Conservation (phyloP, 2,113 vertebrate genomes). For the Arizona elegans region DNA sequence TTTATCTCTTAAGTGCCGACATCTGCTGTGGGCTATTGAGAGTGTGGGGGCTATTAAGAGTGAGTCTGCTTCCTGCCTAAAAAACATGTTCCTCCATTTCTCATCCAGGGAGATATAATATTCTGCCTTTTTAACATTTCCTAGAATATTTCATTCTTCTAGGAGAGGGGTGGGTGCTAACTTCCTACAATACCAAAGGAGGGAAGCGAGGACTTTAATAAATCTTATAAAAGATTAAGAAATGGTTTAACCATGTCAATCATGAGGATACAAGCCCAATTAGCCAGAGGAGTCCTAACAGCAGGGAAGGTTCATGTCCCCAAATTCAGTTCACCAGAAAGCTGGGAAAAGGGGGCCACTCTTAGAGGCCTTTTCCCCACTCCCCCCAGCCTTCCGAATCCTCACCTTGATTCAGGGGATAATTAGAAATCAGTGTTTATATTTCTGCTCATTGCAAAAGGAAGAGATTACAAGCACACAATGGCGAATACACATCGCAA, state of each 20-base stretch:
- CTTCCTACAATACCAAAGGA: no score
- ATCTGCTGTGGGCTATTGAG: no score
- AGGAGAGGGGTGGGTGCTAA: neutral
- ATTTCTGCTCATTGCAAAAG: neutral
- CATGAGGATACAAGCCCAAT: neutral
- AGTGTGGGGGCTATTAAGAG: no score
- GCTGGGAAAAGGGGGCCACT: neutral
- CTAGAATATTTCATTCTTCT: no score
- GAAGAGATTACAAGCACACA: neutral
- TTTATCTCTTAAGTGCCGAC: no score
- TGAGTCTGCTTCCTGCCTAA: no score
- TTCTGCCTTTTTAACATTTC: no score
- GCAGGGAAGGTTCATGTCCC: neutral
- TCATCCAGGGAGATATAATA: no score
- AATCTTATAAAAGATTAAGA: neutral
- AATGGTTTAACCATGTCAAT: neutral
- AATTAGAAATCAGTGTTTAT: neutral
- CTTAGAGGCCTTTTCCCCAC: neutral
- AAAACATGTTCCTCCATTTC: no score
- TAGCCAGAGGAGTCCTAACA: neutral
- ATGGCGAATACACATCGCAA: neutral
- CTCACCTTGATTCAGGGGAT: neutral
- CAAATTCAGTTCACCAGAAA: neutral
- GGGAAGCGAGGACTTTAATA: neutral
- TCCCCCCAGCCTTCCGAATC: neutral